Evolutionary conservation across 2,113 vertebrate genomes (phyloP), one percentile per base, ranked within the genome.

Genomic region (Coptodon rendalli): DNA sequence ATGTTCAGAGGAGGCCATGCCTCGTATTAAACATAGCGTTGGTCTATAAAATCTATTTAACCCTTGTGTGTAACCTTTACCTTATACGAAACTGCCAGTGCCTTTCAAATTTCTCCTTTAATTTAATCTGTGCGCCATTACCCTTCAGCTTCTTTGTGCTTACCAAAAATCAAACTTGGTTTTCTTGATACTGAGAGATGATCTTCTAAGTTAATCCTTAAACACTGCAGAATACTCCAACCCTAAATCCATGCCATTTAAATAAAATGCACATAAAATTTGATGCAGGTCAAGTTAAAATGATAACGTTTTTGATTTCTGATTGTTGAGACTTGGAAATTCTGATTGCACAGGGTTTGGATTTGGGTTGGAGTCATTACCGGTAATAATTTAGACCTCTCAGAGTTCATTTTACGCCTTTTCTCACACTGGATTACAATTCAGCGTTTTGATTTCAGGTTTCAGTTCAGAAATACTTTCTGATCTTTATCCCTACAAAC

Each of bases 401-500:
- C 71, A 19, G 71, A 31, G 71, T 12, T 78, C 3, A 11, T 76
- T 48, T 48, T 48, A 7, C 0, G 2, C 16, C 6, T 76, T 24
- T 29, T 19, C 16, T 50, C 4, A 19, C 12, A 5, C 71, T 78
- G 45, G 6, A 31, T 40, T 45, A 9, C 13, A 82, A 12, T 61
- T 57, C 17, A 13, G 11, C 8, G 24, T 43, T 86, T 38, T 63
- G 9, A 91, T 59, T 81, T 81, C 24, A 40, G 45, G 71, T 56
- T 78, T 83, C 9, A 27, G 31, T 63, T 63, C 10, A 24, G 71
- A 88, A 82, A 85, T 66, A 2, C 31, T n/a, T 53, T 40, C 84
- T 78, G 66, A 61, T 61, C 87, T 86, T 90, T 61, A 91, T 91
- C 86, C 40, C 57, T 91, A 89, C 87, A 92, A 93, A 87, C 90